A percentile compares a stretch with the other conserved stretches of the same genome.
Conservation (phyloP, 2,888 invertebrate species). For the Drosophila imparisetae region DNA sequence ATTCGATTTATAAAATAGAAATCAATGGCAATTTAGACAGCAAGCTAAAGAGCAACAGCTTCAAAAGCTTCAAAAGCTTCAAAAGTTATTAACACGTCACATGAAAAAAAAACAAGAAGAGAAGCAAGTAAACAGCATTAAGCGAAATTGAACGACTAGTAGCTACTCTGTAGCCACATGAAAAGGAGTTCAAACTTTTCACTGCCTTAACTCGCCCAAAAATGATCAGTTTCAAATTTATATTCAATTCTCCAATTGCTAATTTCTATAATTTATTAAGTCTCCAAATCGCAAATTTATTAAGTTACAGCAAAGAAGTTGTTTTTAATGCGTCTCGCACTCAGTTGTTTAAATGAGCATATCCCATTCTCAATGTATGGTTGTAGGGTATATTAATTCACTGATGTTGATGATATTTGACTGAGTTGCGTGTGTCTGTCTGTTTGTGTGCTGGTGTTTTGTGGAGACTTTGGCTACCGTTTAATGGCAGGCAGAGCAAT, state of each 20-base stretch:
- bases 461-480: conserved; percentile 67
- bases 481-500: conserved; percentile 51
- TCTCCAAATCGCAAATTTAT: too few species aligned
- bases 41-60: conserved; percentile 49
- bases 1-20: conserved; percentile 74
- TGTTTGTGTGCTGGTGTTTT: conserved; percentile 10
- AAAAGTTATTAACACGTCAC: conserved; percentile 75
- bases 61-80: conserved; percentile 60
- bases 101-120: conserved; percentile 27
- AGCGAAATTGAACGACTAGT: background rate
- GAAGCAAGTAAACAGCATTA: background rate
- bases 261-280: too few species aligned
- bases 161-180: background rate
- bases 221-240: too few species aligned
- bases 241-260: too few species aligned
- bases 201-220: too few species aligned
- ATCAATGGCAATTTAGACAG: conserved; percentile 73
- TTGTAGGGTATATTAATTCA: conserved; percentile 34
- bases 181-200: background rate
- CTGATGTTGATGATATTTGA: conserved; percentile 58
- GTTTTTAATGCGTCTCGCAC: too few species aligned
- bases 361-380: background rate
- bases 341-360: background rate
- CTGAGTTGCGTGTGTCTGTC: conserved; percentile 16
- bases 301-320: too few species aligned